A percentile compares a stretch with the other conserved stretches of the same genome.
Conservation (phyloP, 1,140 invertebrate species). For the Drosophila santomea region DNA sequence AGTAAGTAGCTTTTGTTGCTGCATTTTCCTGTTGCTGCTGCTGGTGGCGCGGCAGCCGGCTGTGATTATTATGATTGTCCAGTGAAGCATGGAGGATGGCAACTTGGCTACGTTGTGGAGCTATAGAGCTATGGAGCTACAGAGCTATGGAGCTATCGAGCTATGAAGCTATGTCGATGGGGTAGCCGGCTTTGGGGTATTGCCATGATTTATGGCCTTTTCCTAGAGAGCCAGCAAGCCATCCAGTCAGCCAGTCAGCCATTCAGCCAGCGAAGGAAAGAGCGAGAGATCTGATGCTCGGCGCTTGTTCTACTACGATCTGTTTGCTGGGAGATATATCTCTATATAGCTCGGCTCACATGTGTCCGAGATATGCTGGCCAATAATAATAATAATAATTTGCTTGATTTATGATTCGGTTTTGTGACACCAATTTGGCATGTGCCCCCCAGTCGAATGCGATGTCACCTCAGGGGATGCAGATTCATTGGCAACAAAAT, state of each 20-base stretch:
- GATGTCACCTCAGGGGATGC: conserved; percentile 38
- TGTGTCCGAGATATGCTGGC: conserved; percentile 52
- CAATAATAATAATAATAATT: conserved; percentile 82
- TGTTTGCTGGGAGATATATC: conserved; percentile 57
- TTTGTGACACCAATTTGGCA: conserved; percentile 80
- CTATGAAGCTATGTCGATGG: conserved; percentile 32
- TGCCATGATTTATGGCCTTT: conserved; percentile 77
- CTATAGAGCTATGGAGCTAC: neutral
- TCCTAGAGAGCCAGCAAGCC: conserved; percentile 32
- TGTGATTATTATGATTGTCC: conserved; percentile 82
- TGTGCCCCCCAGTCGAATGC: conserved; percentile 31
- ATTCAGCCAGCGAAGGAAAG: conserved; percentile 11
- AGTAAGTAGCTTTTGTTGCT: conserved; percentile 81
- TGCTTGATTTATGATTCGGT: conserved; percentile 77
- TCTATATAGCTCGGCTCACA: conserved; percentile 31
- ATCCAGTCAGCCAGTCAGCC: neutral
- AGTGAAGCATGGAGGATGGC: conserved; percentile 78
- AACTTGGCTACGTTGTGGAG: neutral
- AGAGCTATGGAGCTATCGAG: neutral
- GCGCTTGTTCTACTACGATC: conserved; percentile 75
- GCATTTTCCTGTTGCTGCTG: conserved; percentile 53
- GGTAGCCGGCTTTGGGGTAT: conserved; percentile 54
- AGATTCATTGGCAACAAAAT: conserved; percentile 23
- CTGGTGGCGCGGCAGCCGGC: conserved; percentile 53
- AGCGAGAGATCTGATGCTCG: conserved; percentile 27